These are phyloP conservation scores for Erebia aethiops DNA, from an alignment of 2,888 invertebrate species.

Conservation along the genomic window DNA sequence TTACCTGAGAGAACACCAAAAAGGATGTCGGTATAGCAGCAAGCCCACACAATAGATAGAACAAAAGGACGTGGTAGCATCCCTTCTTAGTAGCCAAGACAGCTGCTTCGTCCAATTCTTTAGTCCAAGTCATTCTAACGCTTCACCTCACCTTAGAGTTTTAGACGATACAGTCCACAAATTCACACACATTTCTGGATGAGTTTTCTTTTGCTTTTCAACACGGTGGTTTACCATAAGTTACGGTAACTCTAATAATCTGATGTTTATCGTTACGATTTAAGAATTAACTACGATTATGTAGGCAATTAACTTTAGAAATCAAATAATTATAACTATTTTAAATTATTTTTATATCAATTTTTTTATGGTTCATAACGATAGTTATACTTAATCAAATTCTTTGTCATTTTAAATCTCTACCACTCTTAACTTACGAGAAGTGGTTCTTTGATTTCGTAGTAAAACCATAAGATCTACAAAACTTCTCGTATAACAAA, in stretches of 20 bases:
- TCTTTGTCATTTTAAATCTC: not conserved
- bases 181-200: not conserved
- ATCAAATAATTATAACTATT: too few relatives aligned
- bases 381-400: not conserved
- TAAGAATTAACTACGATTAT: too few relatives aligned
- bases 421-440: not conserved
- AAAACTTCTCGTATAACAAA: not conserved
- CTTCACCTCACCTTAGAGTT: conserved; percentile 16
- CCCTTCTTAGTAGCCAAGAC: conserved; percentile 85
- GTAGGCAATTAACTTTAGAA: too few relatives aligned
- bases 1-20: conserved; percentile 86
- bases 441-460: not conserved
- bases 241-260: not conserved
- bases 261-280: too few relatives aligned
- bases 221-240: too few relatives aligned
- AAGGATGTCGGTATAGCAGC: conserved; percentile 86
- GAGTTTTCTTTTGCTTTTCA: not conserved
- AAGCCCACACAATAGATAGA: conserved; percentile 85
- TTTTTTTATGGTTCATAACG: too few relatives aligned
- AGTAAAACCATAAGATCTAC: not conserved
- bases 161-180: conserved; percentile 8
- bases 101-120: conserved; percentile 83
- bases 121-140: conserved; percentile 59
- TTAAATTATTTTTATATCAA: too few relatives aligned
- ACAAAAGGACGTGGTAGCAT: conserved; percentile 84